phyloP scores from a whole-genome alignment of 2,113 vertebrate genomes.

The Rhinoptilus africanus region DNA sequence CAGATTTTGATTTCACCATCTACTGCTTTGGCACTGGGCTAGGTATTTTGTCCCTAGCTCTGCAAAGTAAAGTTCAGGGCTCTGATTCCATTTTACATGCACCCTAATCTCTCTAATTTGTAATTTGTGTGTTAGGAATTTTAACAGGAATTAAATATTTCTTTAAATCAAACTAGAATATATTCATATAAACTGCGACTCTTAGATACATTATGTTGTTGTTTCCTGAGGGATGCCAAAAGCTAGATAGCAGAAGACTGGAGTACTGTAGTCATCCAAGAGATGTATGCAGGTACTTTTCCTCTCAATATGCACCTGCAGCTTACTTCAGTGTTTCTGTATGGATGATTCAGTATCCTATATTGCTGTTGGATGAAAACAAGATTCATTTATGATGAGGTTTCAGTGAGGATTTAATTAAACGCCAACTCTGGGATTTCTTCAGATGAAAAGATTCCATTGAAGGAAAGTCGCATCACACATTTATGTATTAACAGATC shows the following conservation, averaged over 20 bases:
- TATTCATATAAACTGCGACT: neutral
- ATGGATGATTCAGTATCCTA: neutral
- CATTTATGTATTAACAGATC: neutral
- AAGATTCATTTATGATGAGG: neutral
- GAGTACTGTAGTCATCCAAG: neutral
- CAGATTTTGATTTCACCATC: neutral
- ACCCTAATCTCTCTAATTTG: neutral
- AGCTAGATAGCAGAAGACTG: neutral
- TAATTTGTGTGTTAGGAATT: neutral
- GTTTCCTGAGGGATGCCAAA: neutral
- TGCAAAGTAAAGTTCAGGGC: neutral
- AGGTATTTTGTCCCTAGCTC: neutral
- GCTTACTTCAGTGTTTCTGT: neutral
- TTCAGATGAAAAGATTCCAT: neutral
- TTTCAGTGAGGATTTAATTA: constrained; percentile 19
- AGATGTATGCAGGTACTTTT: rapidly evolving
- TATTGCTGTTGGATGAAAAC: neutral
- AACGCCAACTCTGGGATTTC: neutral
- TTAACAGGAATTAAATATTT: neutral
- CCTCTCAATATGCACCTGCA: neutral
- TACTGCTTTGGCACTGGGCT: neutral
- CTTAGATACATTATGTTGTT: neutral
- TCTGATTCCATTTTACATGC: neutral
- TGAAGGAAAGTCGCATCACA: neutral
- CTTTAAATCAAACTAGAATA: neutral